Percentiles rank a stretch among this genome's conserved stretches.
These are phyloP conservation scores for Volucella zonaria DNA, from an alignment of 2,888 invertebrate species.

Conservation along the genomic window DNA sequence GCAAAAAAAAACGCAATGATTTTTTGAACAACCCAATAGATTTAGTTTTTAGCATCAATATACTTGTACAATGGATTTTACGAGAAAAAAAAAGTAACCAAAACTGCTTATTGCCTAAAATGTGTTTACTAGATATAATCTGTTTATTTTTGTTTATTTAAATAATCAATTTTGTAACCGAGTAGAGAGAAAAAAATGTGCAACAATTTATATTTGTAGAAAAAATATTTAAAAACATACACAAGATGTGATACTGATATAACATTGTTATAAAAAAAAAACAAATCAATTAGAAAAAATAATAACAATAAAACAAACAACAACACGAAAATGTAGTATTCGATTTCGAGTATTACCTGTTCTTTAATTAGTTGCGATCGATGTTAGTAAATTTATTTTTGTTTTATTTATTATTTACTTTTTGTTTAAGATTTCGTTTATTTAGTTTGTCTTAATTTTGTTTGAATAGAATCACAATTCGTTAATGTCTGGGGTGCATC, in stretches of 20 bases:
- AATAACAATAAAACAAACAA: constrained; percentile 31
- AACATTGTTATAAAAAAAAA: constrained; percentile 61
- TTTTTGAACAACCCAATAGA: neutral
- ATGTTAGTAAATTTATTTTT: constrained; percentile 12
- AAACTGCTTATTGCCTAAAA: constrained; percentile 56
- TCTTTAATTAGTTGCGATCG: neutral
- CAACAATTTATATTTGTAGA: constrained; percentile 23
- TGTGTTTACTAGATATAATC: constrained; percentile 45
- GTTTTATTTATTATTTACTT: constrained; percentile 55
- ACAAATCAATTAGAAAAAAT: constrained; percentile 51
- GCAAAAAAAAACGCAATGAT: no score
- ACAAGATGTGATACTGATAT: constrained; percentile 63
- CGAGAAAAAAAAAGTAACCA: constrained; percentile 12
- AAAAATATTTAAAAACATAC: constrained; percentile 24
- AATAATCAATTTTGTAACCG: constrained; percentile 18
- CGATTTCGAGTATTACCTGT: neutral
- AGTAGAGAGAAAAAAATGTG: constrained; percentile 19
- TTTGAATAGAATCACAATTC: constrained; percentile 74
- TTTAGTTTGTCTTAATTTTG: constrained; percentile 52
- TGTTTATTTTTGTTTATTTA: constrained; percentile 39
- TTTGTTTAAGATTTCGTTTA: constrained; percentile 68
- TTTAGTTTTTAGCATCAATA: constrained; percentile 37
- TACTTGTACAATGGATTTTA: neutral
- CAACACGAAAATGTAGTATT: constrained; percentile 42
- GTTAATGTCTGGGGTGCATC: constrained; percentile 53